Conservation (phyloP, 2,888 invertebrate species). For the Chirona hameri region DNA sequence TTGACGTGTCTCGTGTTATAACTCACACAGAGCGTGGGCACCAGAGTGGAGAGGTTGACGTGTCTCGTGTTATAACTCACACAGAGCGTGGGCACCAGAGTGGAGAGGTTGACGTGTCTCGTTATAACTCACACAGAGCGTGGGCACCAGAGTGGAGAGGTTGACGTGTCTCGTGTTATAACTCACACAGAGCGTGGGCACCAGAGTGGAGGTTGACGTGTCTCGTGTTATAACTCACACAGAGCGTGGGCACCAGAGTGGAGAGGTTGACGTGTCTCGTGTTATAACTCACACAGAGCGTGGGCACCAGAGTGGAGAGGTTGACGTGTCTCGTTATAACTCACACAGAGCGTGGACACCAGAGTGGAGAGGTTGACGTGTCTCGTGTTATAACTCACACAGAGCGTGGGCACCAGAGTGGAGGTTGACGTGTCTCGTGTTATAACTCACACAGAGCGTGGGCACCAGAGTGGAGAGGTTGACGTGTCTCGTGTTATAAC, state of each 20-base stretch:
- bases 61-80: too few relatives aligned
- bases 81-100: constrained; percentile 87
- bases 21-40: constrained; percentile 89
- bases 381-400: too few relatives aligned
- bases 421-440: constrained; percentile 87
- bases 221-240: too few relatives aligned
- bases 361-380: constrained; percentile 89
- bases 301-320: constrained; percentile 84
- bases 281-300: too few relatives aligned
- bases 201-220: constrained; percentile 87
- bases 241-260: constrained; percentile 84
- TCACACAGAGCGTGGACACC: constrained; percentile 88
- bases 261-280: constrained; percentile 89
- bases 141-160: constrained; percentile 84
- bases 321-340: constrained; percentile 91
- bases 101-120: constrained; percentile 85
- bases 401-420: constrained; percentile 84
- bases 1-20: constrained; percentile 91
- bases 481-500: constrained; percentile 86
- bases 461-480: constrained; percentile 89
- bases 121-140: too few relatives aligned
- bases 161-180: constrained; percentile 91
- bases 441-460: too few relatives aligned
- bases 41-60: constrained; percentile 85
- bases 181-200: constrained; percentile 89